Evolutionary conservation across 2,113 vertebrate genomes (phyloP), one percentile per base, ranked within the genome.

Genomic region (Delphinus delphis): DNA sequence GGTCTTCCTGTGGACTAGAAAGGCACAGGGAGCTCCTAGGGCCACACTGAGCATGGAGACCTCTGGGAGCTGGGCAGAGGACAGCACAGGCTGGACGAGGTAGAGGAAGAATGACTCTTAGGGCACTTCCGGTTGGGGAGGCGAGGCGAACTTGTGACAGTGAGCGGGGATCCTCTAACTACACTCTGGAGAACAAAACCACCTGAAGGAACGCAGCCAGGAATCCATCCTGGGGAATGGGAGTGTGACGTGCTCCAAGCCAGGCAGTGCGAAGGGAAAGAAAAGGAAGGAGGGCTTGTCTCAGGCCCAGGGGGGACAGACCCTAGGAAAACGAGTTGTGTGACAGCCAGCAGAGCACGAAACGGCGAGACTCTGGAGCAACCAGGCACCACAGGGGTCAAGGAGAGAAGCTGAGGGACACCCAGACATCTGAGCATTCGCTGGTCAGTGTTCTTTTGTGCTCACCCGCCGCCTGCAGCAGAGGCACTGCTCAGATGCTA

Each of bases 161-260:
- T 23, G 38, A 60, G 60, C 25, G 28, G 53, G 3, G 2, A 15
- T 71, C 41, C 23, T 38, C 13, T 47, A 41, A 44, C 11, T 44
- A 70, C 53, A 63, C 18, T 17, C n/a, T 50, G 62, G 65, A 33
- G 47, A 62, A 67, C 20, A 58, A 58, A 50, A 38, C 44, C 60
- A 9, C 38, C 20, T 8, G 25, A 53, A 65, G 31, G 31, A 76
- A 44, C 14, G 9, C 0, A 0, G n/a, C 50, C 18, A 0, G 38
- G 58, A 80, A 44, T 53, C 71, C 47, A 23, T 5, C 89, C 28
- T 47, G 23, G 25, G n/a, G 10, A 76, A 7, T 18, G 10, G 25
- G 21, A 23, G 4, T 9, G 1, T 13, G 6, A 12, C 15, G 70
- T 26, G 7, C 55, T 38, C 77, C 23, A 71, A 67, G 63, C 17